Conservation (phyloP, 2,888 invertebrate species). For the Platynereis dumerilii region DNA sequence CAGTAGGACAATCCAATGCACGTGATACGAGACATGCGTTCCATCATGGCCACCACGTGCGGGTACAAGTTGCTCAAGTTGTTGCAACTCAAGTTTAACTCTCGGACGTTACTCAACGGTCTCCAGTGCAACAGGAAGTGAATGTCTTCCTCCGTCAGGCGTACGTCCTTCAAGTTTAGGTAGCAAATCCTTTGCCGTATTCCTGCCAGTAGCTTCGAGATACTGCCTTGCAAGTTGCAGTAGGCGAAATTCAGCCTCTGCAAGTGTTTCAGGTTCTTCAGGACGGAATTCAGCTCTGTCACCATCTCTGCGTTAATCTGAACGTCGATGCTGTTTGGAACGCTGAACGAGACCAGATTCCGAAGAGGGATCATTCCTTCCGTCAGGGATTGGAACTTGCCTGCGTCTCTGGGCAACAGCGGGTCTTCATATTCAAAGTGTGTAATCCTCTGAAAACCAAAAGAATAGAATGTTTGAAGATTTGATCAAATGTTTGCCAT, state of each 20-base stretch:
- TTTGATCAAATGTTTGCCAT: no score
- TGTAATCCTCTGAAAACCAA: conserved; percentile 44
- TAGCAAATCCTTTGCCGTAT: conserved; percentile 39
- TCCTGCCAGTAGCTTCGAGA: conserved; percentile 38
- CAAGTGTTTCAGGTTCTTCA: conserved; percentile 38
- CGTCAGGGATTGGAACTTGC: conserved; percentile 38
- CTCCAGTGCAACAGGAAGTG: conserved; percentile 45
- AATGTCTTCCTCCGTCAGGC: conserved; percentile 44
- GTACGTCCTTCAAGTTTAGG: conserved; percentile 50
- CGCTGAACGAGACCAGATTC: conserved; percentile 44
- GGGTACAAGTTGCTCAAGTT: conserved; percentile 40
- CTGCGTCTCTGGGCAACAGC: conserved; percentile 40
- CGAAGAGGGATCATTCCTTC: conserved; percentile 42
- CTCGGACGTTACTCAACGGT: conserved; percentile 38
- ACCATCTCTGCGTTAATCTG: conserved; percentile 35
- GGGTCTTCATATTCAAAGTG: conserved; percentile 50
- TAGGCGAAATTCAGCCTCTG: conserved; percentile 46
- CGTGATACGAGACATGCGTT: conserved; percentile 38
- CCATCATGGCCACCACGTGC: conserved; percentile 34
- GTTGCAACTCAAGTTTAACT: conserved; percentile 53
- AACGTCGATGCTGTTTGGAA: conserved; percentile 48
- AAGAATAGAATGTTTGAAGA: not conserved
- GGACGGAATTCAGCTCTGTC: conserved; percentile 35
- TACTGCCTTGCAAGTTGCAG: conserved; percentile 45
- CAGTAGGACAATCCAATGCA: conserved; percentile 48